Evolutionary conservation across 2,797 vertebrate species (phyloP).

Genomic region (Neostethus bicornis): DNA sequence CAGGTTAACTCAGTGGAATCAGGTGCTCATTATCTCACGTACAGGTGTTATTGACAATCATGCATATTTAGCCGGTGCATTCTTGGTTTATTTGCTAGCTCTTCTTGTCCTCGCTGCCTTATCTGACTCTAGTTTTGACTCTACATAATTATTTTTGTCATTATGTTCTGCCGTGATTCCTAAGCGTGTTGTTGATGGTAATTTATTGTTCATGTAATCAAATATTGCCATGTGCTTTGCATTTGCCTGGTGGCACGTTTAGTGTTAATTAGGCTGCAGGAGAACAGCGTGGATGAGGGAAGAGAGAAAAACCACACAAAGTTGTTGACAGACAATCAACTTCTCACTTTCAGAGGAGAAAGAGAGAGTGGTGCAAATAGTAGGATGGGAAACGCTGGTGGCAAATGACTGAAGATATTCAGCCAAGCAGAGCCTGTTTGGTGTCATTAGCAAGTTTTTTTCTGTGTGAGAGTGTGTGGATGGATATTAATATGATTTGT

Average conservation of each 20-base stretch:
- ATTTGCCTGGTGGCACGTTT: conserved; percentile 75
- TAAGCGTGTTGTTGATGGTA: conserved; percentile 79
- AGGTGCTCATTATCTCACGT: conserved; percentile 26
- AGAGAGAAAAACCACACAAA: conserved; percentile 63
- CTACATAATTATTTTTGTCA: conserved; percentile 75
- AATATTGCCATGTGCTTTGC: conserved; percentile 76
- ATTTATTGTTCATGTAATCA: conserved; percentile 84
- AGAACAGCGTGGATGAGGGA: conserved; percentile 59
- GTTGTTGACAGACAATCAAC: conserved; percentile 84
- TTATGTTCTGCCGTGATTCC: conserved; percentile 66
- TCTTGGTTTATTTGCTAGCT: conserved; percentile 38
- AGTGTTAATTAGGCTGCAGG: conserved; percentile 78
- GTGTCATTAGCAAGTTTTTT: conserved; percentile 60
- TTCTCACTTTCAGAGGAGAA: conserved; percentile 69
- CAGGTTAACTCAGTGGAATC: conserved; percentile 11
- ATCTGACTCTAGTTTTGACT: conserved; percentile 71
- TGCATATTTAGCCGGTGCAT: conserved; percentile 49
- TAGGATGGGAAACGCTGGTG: conserved; percentile 62
- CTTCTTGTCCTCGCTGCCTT: conserved; percentile 48
- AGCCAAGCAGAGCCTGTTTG: conserved; percentile 59
- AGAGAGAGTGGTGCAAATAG: conserved; percentile 60
- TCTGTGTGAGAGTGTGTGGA: conserved; percentile 32
- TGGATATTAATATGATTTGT: conserved; percentile 65
- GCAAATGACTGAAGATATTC: conserved; percentile 65
- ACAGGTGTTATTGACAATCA: conserved; percentile 58